phyloP scores from a whole-genome alignment of 2,888 invertebrate genomes.

The Diogma glabrata region DNA sequence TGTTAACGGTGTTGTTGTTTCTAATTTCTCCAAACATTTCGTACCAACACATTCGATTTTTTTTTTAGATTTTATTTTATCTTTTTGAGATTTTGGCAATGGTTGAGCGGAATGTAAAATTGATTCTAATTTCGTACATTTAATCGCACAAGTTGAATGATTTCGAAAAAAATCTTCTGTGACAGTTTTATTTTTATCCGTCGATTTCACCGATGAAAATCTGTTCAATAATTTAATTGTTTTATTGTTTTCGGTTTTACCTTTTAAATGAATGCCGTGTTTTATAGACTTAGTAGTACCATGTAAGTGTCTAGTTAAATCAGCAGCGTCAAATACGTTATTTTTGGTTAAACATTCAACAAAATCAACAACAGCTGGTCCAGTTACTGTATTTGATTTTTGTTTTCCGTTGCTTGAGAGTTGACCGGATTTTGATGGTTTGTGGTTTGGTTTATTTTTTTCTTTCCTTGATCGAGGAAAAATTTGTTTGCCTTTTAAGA shows the following conservation, averaged over 20 bases:
- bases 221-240: constrained; percentile 4
- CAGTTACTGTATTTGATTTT: background rate
- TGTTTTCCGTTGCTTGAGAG: too few species aligned
- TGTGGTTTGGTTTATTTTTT: background rate
- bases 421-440: background rate
- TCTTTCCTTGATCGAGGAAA: constrained; percentile 23
- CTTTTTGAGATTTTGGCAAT: background rate
- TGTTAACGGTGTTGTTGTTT: background rate
- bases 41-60: constrained; percentile 17
- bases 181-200: background rate
- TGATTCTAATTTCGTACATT: constrained; percentile 15
- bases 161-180: constrained; percentile 18
- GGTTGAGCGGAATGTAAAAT: background rate
- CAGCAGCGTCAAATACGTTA: too few species aligned
- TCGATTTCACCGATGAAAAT: background rate
- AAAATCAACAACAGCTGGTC: constrained; percentile 10
- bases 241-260: background rate
- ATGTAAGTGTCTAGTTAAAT: background rate
- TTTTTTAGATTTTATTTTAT: background rate
- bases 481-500: constrained; percentile 34
- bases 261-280: constrained; percentile 1
- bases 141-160: constrained; percentile 31
- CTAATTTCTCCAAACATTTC: constrained; percentile 14
- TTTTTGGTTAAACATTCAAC: constrained; percentile 10
- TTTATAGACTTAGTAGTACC: background rate